Percentiles rank a stretch among this genome's conserved stretches.
phyloP scores from a whole-genome alignment of 2,797 vertebrate genomes.

The Notolabrus celidotus region DNA sequence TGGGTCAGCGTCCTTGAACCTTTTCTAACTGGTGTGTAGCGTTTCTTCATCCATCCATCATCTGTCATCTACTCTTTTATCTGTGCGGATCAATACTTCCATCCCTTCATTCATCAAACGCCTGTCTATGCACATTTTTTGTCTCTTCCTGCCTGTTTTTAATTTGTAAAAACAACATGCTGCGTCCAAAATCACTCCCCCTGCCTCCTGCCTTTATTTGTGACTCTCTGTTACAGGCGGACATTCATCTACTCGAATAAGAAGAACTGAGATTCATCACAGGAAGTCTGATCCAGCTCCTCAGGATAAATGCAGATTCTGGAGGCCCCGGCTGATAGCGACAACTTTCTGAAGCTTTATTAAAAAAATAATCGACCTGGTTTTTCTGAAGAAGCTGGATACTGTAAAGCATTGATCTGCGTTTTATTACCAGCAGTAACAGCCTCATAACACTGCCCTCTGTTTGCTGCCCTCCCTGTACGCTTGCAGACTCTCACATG shows the following conservation, averaged over 20 bases:
- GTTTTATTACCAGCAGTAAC: not conserved
- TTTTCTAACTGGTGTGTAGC: conserved; percentile 4
- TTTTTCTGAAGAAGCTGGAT: not conserved
- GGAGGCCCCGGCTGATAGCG: no score
- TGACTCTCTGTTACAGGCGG: no score
- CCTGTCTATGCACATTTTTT: conserved; percentile 7
- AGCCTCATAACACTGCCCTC: not conserved
- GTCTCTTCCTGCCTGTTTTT: not conserved
- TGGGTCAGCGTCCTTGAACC: conserved; percentile 56
- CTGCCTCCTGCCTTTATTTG: no score
- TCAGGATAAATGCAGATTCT: no score
- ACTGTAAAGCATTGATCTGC: not conserved
- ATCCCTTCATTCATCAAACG: conserved; percentile 30
- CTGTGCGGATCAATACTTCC: conserved; percentile 46
- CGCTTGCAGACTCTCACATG: not conserved
- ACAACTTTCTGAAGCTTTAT: no score
- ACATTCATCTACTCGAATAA: no score
- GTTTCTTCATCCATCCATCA: conserved; percentile 36
- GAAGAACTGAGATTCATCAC: no score
- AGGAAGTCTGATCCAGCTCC: no score
- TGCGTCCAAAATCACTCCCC: not conserved
- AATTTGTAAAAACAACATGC: not conserved
- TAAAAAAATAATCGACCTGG: no score
- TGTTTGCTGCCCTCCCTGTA: not conserved
- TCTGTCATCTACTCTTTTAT: conserved; percentile 31